Percentiles rank a stretch among this genome's conserved stretches.
These are phyloP conservation scores for Aphyosemion australe DNA, from an alignment of 2,113 vertebrate genomes.

Conservation along the genomic window DNA sequence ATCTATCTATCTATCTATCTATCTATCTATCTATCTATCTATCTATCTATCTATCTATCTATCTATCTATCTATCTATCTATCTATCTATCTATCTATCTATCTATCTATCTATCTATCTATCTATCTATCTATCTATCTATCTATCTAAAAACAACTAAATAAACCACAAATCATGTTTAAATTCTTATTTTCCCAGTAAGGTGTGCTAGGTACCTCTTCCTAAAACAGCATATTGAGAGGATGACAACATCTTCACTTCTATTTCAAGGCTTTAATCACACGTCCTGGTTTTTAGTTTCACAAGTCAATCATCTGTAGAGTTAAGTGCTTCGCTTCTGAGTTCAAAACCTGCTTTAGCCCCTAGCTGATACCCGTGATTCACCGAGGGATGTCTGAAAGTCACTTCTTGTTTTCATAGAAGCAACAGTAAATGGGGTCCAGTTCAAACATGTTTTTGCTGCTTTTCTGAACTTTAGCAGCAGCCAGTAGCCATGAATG, in stretches of 20 bases:
- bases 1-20: too few relatives aligned
- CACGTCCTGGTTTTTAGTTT: conserved; percentile 45
- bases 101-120: too few relatives aligned
- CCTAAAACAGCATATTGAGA: neutral
- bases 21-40: too few relatives aligned
- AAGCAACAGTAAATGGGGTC: neutral
- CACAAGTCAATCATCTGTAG: conserved; percentile 34
- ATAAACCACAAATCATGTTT: too few relatives aligned
- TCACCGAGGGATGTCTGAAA: conserved; percentile 1
- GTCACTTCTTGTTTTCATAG: neutral
- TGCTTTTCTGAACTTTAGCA: neutral
- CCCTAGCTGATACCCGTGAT: conserved; percentile 1
- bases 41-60: too few relatives aligned
- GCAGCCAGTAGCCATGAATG: too few relatives aligned
- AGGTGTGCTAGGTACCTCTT: neutral
- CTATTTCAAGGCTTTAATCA: conserved; percentile 8
- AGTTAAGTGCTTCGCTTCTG: conserved; percentile 43
- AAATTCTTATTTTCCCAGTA: neutral
- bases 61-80: too few relatives aligned
- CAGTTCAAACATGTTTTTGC: neutral
- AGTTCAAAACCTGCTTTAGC: conserved; percentile 38
- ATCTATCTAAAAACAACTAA: too few relatives aligned
- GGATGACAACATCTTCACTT: neutral
- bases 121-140: too few relatives aligned
- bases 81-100: too few relatives aligned